Percentiles rank a stretch among this genome's conserved stretches.
These are phyloP conservation scores for Anarhynchus alexandrinus DNA, from an alignment of 2,113 vertebrate species.

Conservation along the genomic window DNA sequence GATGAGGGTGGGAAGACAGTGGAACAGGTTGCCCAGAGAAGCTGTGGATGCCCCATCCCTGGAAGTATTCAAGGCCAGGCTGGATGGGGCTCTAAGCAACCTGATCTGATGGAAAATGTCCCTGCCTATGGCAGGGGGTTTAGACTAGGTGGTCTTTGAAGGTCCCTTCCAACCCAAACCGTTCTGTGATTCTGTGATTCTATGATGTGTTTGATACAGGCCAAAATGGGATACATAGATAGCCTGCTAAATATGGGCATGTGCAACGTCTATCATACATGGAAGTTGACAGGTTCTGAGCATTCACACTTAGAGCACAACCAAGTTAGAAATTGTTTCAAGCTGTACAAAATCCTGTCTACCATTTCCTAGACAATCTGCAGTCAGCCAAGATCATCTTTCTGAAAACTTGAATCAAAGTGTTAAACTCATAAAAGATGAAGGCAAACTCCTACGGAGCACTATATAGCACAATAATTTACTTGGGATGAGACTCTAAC, in stretches of 20 bases:
- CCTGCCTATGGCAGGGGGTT: neutral
- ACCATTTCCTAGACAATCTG: neutral
- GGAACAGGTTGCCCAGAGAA: neutral
- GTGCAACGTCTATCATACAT: neutral
- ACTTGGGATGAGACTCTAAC: neutral
- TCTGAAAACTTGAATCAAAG: neutral
- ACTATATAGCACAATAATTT: neutral
- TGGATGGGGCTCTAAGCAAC: neutral
- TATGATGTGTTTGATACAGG: neutral
- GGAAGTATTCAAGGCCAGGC: neutral
- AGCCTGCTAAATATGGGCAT: neutral
- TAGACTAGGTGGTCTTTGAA: neutral
- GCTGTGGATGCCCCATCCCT: neutral
- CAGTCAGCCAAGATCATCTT: neutral
- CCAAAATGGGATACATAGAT: neutral
- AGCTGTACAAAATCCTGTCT: neutral
- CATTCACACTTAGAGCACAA: neutral
- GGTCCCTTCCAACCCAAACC: neutral
- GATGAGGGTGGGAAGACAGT: neutral
- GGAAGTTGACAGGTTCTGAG: neutral
- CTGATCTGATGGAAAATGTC: neutral
- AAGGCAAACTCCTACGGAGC: neutral
- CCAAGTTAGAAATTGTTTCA: neutral
- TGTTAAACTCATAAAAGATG: neutral
- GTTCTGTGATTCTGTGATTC: neutral